These are phyloP conservation scores for Dysidea cf. avara DNA, from an alignment of 37 sponge, comb jelly and placozoan genomes.

Conservation along the genomic window DNA sequence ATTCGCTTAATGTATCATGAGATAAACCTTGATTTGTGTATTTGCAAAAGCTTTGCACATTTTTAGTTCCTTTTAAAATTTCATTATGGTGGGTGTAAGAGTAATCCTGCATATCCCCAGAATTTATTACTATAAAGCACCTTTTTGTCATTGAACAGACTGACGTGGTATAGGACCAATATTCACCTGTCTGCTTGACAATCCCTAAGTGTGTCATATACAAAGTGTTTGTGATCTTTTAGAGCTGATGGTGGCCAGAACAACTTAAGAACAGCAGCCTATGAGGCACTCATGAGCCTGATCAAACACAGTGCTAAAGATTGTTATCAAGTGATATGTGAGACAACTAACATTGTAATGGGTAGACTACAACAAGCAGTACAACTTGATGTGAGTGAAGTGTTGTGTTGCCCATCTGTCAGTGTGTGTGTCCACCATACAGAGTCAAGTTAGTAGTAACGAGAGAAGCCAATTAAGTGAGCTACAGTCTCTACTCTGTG, in stretches of 20 bases:
- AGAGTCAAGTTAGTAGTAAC: constrained; percentile 37
- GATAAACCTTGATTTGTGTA: too few relatives aligned
- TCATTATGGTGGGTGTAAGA: too few relatives aligned
- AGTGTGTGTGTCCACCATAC: background rate
- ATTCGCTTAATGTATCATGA: too few relatives aligned
- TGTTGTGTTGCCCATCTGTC: background rate
- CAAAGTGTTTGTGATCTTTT: too few relatives aligned
- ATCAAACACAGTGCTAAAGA: constrained; percentile 95
- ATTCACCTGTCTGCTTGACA: too few relatives aligned
- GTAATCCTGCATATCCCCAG: too few relatives aligned
- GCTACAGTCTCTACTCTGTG: constrained; percentile 88
- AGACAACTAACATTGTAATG: constrained; percentile 75
- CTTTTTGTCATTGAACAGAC: too few relatives aligned
- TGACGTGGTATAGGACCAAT: too few relatives aligned
- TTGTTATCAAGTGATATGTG: constrained; percentile 80
- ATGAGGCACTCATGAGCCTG: constrained; percentile 94
- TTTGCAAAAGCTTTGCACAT: too few relatives aligned
- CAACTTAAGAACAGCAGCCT: constrained; percentile 87
- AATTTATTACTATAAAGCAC: too few relatives aligned
- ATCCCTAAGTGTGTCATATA: too few relatives aligned
- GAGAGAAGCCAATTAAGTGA: constrained; percentile 76
- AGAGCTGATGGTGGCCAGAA: constrained; percentile 57
- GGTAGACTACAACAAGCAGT: constrained; percentile 64
- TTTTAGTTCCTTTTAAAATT: too few relatives aligned
- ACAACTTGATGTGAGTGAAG: constrained; percentile 44